Conservation (phyloP, 2,888 invertebrate species). For the Megastigmus dorsalis region DNA sequence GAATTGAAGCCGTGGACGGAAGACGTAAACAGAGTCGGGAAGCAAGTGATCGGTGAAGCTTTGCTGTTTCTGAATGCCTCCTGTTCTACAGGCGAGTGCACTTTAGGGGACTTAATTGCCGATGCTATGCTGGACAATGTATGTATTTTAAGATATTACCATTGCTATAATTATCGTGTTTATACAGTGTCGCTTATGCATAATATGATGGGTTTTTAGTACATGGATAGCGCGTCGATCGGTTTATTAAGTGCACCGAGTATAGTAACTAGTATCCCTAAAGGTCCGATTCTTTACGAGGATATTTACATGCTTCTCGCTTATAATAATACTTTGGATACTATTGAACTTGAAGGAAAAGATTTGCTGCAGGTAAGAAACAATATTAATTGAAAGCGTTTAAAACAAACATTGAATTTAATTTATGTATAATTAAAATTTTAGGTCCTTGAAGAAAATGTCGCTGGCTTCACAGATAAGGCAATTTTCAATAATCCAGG, state of each 20-base stretch:
- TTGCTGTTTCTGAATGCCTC: conserved; percentile 77
- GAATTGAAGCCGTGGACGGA: conserved; percentile 79
- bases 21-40: conserved; percentile 77
- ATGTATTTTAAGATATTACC: conserved; percentile 37
- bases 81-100: conserved; percentile 82
- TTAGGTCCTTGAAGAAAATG: conserved; percentile 46
- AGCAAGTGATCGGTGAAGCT: conserved; percentile 78
- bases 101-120: conserved; percentile 83
- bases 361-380: conserved; percentile 76
- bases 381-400: too few relatives aligned
- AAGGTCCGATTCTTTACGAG: conserved; percentile 78
- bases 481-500: conserved; percentile 12
- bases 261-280: conserved; percentile 82
- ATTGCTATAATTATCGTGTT: neutral
- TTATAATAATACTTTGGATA: conserved; percentile 85
- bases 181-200: too few relatives aligned
- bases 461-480: neutral
- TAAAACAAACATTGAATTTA: neutral
- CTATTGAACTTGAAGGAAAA: conserved; percentile 82
- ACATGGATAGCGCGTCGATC: conserved; percentile 79
- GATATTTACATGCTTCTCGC: conserved; percentile 83
- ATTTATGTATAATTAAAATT: neutral
- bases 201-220: too few relatives aligned
- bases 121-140: conserved; percentile 83
- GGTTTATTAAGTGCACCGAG: conserved; percentile 83